Base-by-base conservation (phyloP, 2,797 vertebrate genomes). In the Microchirus variegatus region DNA sequence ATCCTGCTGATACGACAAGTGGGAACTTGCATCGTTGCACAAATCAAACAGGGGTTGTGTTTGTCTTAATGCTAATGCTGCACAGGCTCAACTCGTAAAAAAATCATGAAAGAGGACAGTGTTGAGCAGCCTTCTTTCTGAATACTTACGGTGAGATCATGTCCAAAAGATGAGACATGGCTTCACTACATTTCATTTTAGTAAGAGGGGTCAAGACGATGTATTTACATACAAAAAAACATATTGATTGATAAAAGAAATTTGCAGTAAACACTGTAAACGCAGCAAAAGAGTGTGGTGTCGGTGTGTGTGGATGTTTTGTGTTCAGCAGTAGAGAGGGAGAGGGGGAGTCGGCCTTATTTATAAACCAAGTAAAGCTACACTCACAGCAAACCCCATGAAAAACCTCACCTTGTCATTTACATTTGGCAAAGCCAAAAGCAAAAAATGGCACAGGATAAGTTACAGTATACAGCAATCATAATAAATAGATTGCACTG, bases 261-360 rank as follows among this genome's bases (percentile, higher is more conserved):
- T 91, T 92, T 92, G 93, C 93, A 63, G 89, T 71, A 48, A 94
- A 93, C 89, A 89, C 85, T 89, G 86, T 90, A 11, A 81, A 93
- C 93, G 93, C 93, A 94, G 93, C 94, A 91, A 75, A 13, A 38
- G 37, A 10, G 38, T 31, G 31, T 31, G 31, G 31, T 31, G 31
- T 22, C 31, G 8, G 1, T 31, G 31, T 8, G 31, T 31, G 31
- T 31, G 31, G 4, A 31, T 31, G 5, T 31, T 8, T 31, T 31
- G 31, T 31, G 31, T 31, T 31, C 31, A 31, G 31, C 31, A 31
- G 2, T 7, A 38, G 37, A 9, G 37, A 38, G 37, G 31, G 31
- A 31, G 31, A 31, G 37, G 31, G 31, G 7, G 31, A 8, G 31
- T 8, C 6, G 31, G 31, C 10, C 37, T 13, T 38, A 13, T 13